These are phyloP conservation scores for Pterobdella sp. DNA, from an alignment of 2,888 invertebrate species.

Conservation along the genomic window DNA sequence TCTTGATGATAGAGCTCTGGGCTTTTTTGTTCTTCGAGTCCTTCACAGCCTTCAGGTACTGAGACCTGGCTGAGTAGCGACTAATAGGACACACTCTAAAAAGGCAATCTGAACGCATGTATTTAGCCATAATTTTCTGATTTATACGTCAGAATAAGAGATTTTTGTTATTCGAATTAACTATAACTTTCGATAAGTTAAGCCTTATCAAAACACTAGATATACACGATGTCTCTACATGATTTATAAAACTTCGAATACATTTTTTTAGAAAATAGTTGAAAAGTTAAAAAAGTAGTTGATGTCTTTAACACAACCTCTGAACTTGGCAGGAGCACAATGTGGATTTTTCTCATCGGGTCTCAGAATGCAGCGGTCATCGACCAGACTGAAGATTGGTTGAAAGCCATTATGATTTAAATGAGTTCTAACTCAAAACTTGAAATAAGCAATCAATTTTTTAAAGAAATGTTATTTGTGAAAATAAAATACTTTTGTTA, in stretches of 20 bases:
- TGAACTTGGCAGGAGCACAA: slow-evolving; percentile 20
- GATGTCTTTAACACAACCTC: slow-evolving; percentile 9
- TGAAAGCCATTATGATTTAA: neutral
- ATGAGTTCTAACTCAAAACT: no score
- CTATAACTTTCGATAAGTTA: no score
- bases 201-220: no score
- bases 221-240: no score
- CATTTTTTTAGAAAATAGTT: neutral
- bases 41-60: slow-evolving; percentile 53
- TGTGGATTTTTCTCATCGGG: slow-evolving; percentile 2
- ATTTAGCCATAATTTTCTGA: no score
- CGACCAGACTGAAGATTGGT: slow-evolving; percentile 14
- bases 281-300: neutral
- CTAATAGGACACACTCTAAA: slow-evolving; percentile 55
- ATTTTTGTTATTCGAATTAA: no score
- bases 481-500: no score
- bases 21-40: slow-evolving; percentile 52
- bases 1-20: slow-evolving; percentile 48
- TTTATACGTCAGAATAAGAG: no score
- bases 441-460: no score
- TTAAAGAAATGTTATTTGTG: no score
- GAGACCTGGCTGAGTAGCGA: slow-evolving; percentile 55
- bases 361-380: slow-evolving; percentile 22
- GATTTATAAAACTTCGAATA: neutral
- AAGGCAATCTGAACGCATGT: slow-evolving; percentile 54